Conservation (phyloP, 1,140 invertebrate species). For the Venturia canescens region DNA sequence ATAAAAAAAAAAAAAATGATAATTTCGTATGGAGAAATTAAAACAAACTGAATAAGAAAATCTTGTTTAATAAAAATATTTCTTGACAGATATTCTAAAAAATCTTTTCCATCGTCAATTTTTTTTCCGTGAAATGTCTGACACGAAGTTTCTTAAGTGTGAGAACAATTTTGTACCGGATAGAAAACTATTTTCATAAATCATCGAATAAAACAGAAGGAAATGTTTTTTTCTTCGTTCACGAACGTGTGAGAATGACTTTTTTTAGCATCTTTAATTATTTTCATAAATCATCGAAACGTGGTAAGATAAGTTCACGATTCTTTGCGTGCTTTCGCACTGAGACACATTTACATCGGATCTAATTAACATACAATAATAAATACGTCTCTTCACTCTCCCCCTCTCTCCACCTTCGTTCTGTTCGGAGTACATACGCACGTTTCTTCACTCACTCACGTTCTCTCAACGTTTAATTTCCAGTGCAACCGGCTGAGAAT, state of each 20-base stretch:
- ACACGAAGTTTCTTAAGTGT: neutral
- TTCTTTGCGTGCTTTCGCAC: neutral
- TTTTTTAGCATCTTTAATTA: slow-evolving; percentile 21
- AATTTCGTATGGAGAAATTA: no score
- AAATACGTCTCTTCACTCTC: slow-evolving; percentile 18
- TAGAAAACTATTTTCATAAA: neutral
- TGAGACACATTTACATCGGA: slow-evolving; percentile 28
- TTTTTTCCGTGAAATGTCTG: neutral
- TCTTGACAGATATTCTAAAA: neutral
- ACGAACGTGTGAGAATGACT: neutral
- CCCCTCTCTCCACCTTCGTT: neutral
- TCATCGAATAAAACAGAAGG: neutral
- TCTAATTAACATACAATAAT: slow-evolving; percentile 40
- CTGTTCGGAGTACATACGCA: neutral
- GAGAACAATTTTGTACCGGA: neutral
- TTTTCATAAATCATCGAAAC: slow-evolving; percentile 42
- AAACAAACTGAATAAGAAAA: no score
- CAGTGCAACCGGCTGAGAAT: slow-evolving; percentile 40
- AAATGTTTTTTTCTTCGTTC: neutral
- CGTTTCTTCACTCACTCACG: slow-evolving; percentile 1
- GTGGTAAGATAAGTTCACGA: neutral
- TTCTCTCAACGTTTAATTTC: neutral
- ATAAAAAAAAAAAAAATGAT: no score
- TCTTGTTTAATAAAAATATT: no score
- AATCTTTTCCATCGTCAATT: neutral